Conservation (phyloP, 2,797 vertebrate species). For the Sus cebifrons region DNA sequence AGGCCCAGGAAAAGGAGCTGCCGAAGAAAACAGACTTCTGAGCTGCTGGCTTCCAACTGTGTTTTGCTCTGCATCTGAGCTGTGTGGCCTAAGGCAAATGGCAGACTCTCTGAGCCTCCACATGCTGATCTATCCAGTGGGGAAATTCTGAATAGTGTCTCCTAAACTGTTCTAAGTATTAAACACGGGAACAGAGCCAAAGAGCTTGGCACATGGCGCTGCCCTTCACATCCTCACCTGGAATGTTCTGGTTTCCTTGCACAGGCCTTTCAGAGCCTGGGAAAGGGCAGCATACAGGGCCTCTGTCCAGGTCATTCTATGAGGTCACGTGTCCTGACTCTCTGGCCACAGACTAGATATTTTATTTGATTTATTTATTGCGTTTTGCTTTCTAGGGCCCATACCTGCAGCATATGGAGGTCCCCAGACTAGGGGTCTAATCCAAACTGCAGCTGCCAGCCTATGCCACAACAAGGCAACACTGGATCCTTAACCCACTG, state of each 20-base stretch:
- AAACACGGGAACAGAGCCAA: not conserved
- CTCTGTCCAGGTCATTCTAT: fast-evolving
- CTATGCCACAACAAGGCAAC: too few relatives aligned
- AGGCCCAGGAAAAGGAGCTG: not conserved
- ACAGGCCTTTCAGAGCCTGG: not conserved
- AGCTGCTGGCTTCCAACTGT: not conserved
- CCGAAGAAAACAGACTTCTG: not conserved
- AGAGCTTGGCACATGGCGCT: not conserved
- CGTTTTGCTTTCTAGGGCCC: too few relatives aligned
- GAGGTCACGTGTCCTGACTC: not conserved
- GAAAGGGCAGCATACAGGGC: fast-evolving
- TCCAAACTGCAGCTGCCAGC: too few relatives aligned
- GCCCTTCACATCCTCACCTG: not conserved
- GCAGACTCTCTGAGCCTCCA: not conserved
- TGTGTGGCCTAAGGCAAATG: not conserved
- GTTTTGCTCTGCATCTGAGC: not conserved
- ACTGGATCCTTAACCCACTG: too few relatives aligned
- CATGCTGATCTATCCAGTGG: not conserved
- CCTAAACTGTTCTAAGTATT: not conserved
- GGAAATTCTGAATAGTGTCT: not conserved
- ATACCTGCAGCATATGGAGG: too few relatives aligned
- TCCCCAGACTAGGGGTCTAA: too few relatives aligned
- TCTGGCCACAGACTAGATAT: not conserved
- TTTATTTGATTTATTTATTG: not conserved
- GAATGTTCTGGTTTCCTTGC: not conserved